Base-by-base conservation (phyloP, 2,113 vertebrate species). In the Gambusia affinis region DNA sequence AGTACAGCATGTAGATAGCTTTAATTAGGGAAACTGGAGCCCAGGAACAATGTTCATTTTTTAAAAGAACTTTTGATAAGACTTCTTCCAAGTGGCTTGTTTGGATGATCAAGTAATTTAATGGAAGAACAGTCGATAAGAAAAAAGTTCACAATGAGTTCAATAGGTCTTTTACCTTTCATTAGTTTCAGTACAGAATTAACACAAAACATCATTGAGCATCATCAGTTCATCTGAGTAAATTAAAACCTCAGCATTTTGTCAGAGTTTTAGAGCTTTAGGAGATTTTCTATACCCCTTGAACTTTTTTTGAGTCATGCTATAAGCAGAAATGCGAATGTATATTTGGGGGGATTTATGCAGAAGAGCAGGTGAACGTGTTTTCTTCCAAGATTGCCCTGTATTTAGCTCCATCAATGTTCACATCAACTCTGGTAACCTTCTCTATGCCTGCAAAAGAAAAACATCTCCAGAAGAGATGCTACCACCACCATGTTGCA, bases 11-110 rank as follows among this genome's bases (percentile, higher is more conserved):
- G 39, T n/a, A 86, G 80, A 85, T 80, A 67, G 12, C 65, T 30
- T 70, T 73, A 63, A 85, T 87, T 72, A 73, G 72, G 75, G 70
- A 66, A 70, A 73, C 75, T 37, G 75, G 80, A 47, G 65, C 67
- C 74, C 65, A 67, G 12, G 35, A 57, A 72, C 69, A 60, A 84
- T 8, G 68, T 74, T 35, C 12, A 51, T 67, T 68, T 51, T 29
- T 69, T 63, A 12, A 64, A n/a, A 72, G 71, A 77, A 73, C 35
- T 66, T 19, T 19, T 17, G 19, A n/a, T 63, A 19, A 77, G 71
- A 66, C 27, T 42, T 19, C 14, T 67, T 66, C 31, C 4, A 76
- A 72, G 60, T 74, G 37, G 14, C 37, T 66, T 60, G 68, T 67
- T 84, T 75, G 24, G 28, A 19, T 70, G 24, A 57, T 57, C 51